These are phyloP conservation scores for Tethea ocularis DNA, from an alignment of 2,888 invertebrate genomes.

Conservation along the genomic window DNA sequence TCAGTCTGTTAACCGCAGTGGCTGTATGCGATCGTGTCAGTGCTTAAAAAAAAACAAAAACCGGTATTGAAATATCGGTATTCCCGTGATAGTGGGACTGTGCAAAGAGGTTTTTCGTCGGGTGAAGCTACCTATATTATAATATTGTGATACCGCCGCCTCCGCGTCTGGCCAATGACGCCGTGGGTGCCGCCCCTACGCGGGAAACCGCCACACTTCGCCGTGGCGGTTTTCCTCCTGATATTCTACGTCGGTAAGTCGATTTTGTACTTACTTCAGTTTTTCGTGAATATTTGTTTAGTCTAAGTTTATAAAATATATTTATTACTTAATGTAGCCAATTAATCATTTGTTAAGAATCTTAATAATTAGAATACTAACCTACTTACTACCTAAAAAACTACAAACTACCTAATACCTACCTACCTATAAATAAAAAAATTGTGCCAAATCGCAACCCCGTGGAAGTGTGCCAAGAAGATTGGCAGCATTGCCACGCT, in stretches of 20 bases:
- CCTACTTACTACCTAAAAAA: too few species aligned
- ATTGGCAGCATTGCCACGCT: too few species aligned
- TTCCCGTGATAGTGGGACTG: slow-evolving; percentile 27
- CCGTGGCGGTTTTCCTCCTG: slow-evolving; percentile 57
- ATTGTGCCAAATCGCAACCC: too few species aligned
- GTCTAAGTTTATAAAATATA: not conserved
- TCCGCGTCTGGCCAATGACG: slow-evolving; percentile 74
- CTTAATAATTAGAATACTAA: too few species aligned
- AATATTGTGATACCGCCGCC: slow-evolving; percentile 70
- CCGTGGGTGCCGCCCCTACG: slow-evolving; percentile 70
- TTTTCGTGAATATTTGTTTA: not conserved
- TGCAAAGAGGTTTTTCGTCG: slow-evolving; percentile 48
- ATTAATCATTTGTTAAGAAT: too few species aligned
- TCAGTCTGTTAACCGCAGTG: slow-evolving; percentile 52
- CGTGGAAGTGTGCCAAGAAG: too few species aligned
- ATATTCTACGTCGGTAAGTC: slow-evolving; percentile 69
- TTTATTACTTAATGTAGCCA: too few species aligned
- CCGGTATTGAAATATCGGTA: slow-evolving; percentile 13
- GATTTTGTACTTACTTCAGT: slow-evolving; percentile 27
- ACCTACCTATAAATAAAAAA: too few species aligned
- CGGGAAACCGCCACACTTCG: slow-evolving; percentile 52
- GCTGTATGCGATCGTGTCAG: slow-evolving; percentile 30
- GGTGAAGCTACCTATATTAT: slow-evolving; percentile 40
- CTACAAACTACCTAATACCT: too few species aligned
- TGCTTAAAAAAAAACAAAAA: not conserved